phyloP scores from a whole-genome alignment of 2,888 invertebrate genomes.

The Crematogaster levior region DNA sequence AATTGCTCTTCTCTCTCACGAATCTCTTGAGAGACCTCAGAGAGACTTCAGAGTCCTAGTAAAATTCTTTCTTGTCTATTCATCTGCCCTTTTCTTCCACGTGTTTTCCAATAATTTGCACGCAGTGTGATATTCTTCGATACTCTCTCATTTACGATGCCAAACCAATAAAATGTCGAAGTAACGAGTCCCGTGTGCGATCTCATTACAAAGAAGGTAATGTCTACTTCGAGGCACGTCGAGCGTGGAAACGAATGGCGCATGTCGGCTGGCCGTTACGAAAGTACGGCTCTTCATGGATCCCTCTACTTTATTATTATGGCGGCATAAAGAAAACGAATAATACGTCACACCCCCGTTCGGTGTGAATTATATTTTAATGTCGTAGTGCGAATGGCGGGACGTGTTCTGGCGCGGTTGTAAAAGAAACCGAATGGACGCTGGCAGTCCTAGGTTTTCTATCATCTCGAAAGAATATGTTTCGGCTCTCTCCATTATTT shows the following conservation, averaged over 20 bases:
- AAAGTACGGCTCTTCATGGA: slow-evolving; percentile 16
- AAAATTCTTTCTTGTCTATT: neutral
- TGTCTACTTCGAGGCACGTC: slow-evolving; percentile 27
- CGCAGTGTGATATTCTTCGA: slow-evolving; percentile 27
- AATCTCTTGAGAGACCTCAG: neutral
- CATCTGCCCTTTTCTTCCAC: neutral
- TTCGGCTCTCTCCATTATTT: neutral
- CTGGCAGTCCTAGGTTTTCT: neutral
- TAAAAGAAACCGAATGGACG: slow-evolving; percentile 38
- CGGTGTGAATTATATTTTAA: slow-evolving; percentile 49
- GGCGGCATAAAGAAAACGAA: slow-evolving; percentile 31
- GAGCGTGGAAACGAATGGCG: slow-evolving; percentile 39
- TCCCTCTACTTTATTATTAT: slow-evolving; percentile 45
- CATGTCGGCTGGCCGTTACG: slow-evolving; percentile 38
- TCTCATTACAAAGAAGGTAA: slow-evolving; percentile 47
- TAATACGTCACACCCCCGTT: slow-evolving; percentile 34
- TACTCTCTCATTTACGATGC: neutral
- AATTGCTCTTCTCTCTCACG: neutral
- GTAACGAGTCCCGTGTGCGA: slow-evolving; percentile 44
- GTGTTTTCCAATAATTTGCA: slow-evolving; percentile 31
- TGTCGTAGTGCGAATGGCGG: slow-evolving; percentile 28
- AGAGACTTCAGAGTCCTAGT: neutral
- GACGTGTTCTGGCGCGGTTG: slow-evolving; percentile 12
- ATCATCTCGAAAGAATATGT: neutral
- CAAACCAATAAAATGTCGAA: slow-evolving; percentile 15